Evolutionary conservation across 2,888 invertebrate species (phyloP), one percentile per base, ranked within the genome.

Genomic region (Heliconius charithonia): DNA sequence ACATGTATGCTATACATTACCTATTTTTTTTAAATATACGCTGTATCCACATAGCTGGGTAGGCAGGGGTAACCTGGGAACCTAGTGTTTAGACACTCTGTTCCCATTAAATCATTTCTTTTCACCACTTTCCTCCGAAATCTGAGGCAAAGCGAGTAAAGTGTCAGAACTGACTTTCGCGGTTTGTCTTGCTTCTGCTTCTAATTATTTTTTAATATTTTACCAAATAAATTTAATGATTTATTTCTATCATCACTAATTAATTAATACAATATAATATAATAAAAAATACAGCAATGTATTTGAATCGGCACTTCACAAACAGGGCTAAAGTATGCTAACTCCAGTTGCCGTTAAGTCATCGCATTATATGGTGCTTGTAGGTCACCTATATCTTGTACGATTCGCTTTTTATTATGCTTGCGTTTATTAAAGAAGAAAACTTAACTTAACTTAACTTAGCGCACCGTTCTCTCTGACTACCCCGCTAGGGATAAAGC

Each of bases 1-100:
- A 27, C 27, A 22, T 78, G 77, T 72, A 75, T n/a, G 7, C 1
- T 71, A 29, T 86, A 84, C 87, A 89, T 87, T 87, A 86, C 85
- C 32, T 32, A 80, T 51, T 25, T 62, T 73, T 29, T 16, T 13
- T 37, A 22, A n/a, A 12, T 67, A 12, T n/a, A 12, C 37, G 1
- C 37, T 22, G 12, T 59, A 59, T 59, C 3, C n/a, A 4, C n/a
- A 2, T 12, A 12, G n/a, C 10, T n/a, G 12, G 12, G 3, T n/a
- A 59, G n/a, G n/a, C 22, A 51, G 41, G 4, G 45, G 45, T 13
- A 45, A 45, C 45, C 16, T 45, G 45, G 51, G 22, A 59, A n/a
- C n/a, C n/a, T n/a, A 12, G 59, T n/a, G 59, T n/a, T 59, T 3
- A 59, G n/a, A 3, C n/a, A 59, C n/a, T 59, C 10, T 4, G 59